phyloP scores from a whole-genome alignment of 2,113 vertebrate genomes.

The Siphamia tubifer region DNA sequence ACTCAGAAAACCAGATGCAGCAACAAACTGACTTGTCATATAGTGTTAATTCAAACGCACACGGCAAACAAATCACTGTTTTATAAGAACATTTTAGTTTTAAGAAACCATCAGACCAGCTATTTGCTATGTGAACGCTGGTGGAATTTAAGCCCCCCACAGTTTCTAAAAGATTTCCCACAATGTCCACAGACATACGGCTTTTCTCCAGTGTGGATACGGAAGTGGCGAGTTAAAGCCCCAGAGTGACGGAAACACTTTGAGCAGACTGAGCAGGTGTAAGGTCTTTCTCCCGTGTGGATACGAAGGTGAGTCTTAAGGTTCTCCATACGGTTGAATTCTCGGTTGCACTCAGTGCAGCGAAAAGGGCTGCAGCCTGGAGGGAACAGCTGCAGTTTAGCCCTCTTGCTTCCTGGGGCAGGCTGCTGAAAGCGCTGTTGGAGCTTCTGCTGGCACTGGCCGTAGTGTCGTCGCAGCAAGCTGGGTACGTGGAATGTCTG shows the following conservation, averaged over 20 bases:
- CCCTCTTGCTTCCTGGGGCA: neutral
- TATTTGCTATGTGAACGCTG: conserved; percentile 70
- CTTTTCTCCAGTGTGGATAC: conserved; percentile 80
- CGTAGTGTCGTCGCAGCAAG: conserved; percentile 63
- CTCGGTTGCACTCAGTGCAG: conserved; percentile 71
- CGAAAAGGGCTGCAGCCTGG: conserved; percentile 76
- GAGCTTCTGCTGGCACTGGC: conserved; percentile 66
- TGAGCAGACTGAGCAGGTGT: conserved; percentile 72
- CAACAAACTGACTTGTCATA: too few relatives aligned
- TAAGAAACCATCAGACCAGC: conserved; percentile 26
- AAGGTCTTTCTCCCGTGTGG: conserved; percentile 78
- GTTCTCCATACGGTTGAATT: conserved; percentile 80
- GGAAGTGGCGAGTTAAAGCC: conserved; percentile 75
- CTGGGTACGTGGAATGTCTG: conserved; percentile 71
- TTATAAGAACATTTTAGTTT: too few relatives aligned
- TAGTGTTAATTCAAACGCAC: too few relatives aligned
- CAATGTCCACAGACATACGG: conserved; percentile 76
- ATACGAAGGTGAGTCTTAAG: conserved; percentile 80
- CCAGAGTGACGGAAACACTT: conserved; percentile 79
- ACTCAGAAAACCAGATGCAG: too few relatives aligned
- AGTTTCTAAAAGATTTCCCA: conserved; percentile 77
- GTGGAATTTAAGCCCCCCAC: conserved; percentile 76
- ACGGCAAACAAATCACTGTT: too few relatives aligned
- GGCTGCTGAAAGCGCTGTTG: conserved; percentile 48
- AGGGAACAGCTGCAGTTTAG: conserved; percentile 65